Evolutionary conservation across 2,113 vertebrate genomes (phyloP).

Genomic region (Amphiprion ocellaris): DNA sequence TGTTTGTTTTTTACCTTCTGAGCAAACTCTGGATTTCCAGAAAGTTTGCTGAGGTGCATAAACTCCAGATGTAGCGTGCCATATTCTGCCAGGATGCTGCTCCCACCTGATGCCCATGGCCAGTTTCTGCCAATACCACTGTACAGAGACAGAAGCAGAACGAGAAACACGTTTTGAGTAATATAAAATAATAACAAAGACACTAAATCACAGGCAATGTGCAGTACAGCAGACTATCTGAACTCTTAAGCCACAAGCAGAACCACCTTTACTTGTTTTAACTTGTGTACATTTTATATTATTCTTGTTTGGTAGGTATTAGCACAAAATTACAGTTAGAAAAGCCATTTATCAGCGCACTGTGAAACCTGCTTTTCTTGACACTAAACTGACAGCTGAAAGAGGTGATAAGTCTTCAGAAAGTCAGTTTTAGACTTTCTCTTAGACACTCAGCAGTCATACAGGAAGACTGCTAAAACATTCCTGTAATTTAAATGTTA

Average conservation of each 20-base stretch:
- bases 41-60: slow-evolving; percentile 93
- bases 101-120: slow-evolving; percentile 98
- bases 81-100: slow-evolving; percentile 98
- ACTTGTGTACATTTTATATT: too few relatives aligned
- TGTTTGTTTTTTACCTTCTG: slow-evolving; percentile 89
- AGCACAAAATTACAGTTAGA: not conserved
- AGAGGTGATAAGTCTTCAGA: not conserved
- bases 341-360: too few relatives aligned
- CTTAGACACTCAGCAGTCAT: slow-evolving; percentile 13
- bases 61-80: slow-evolving; percentile 98
- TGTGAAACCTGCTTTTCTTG: not conserved
- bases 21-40: slow-evolving; percentile 93
- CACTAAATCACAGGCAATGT: too few relatives aligned
- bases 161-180: too few relatives aligned
- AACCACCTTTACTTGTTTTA: too few relatives aligned
- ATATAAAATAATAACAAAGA: not conserved
- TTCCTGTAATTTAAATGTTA: not conserved
- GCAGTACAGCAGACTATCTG: too few relatives aligned
- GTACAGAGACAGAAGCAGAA: slow-evolving; percentile 18
- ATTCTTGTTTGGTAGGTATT: too few relatives aligned
- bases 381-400: slow-evolving; percentile 5
- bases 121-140: slow-evolving; percentile 97
- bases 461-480: not conserved
- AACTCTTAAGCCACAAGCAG: too few relatives aligned
- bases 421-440: not conserved